Conservation (phyloP, 2,888 invertebrate species). For the Hirtodrosophila histrioides region DNA sequence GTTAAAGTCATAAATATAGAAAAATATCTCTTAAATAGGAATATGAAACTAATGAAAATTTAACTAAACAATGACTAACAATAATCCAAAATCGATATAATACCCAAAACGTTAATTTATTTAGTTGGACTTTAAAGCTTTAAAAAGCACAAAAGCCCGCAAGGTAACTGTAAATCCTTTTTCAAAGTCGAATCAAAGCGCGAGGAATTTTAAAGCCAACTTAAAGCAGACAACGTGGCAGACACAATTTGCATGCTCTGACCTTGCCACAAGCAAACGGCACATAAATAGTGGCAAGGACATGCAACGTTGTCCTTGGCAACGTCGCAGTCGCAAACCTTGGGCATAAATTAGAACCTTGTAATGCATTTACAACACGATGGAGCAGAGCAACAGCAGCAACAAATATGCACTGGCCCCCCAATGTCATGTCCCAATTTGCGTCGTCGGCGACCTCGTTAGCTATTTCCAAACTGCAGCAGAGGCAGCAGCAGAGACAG, state of each 20-base stretch:
- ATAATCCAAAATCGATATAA: too few species aligned
- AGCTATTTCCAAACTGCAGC: conserved; percentile 69
- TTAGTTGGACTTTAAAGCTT: too few species aligned
- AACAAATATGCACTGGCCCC: conserved; percentile 31
- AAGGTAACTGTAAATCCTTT: conserved; percentile 18
- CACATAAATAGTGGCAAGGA: conserved; percentile 33
- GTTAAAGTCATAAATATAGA: too few species aligned
- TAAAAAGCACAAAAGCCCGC: background rate
- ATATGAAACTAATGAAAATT: too few species aligned
- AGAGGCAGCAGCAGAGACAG: conserved; percentile 20
- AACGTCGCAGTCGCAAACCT: conserved; percentile 38
- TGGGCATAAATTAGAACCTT: conserved; percentile 60
- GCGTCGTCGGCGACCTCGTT: conserved; percentile 65
- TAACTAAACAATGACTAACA: too few species aligned
- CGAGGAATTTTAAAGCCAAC: conserved; percentile 24
- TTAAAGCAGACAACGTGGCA: conserved; percentile 43
- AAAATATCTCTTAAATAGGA: too few species aligned
- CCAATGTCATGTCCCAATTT: conserved; percentile 78
- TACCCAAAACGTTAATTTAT: too few species aligned
- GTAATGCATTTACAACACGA: conserved; percentile 59
- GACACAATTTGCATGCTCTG: conserved; percentile 43
- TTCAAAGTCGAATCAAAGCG: conserved; percentile 37
- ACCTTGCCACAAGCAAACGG: conserved; percentile 44
- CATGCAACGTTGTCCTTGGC: conserved; percentile 36
- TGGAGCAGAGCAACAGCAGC: conserved; percentile 32